Conservation (phyloP, 2,888 invertebrate genomes). For the Tetrapedia diversipes region DNA sequence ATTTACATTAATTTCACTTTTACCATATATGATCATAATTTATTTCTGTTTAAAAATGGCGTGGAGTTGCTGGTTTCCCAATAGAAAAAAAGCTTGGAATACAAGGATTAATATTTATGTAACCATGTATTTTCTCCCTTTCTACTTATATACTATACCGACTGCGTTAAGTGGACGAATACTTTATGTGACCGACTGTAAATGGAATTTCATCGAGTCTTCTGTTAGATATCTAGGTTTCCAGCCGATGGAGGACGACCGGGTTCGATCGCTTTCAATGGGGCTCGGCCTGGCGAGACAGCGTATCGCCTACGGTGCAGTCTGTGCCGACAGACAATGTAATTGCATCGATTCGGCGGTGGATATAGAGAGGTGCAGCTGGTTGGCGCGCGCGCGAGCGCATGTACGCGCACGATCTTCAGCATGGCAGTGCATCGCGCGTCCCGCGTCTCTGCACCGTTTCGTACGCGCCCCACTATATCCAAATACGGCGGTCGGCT, state of each 20-base stretch:
- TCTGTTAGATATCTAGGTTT: too few species aligned
- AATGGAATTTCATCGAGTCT: too few species aligned
- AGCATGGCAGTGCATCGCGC: slow-evolving; percentile 16
- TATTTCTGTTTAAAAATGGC: too few species aligned
- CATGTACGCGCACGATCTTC: neutral
- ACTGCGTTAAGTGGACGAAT: too few species aligned
- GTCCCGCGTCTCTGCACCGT: slow-evolving; percentile 18
- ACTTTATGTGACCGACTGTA: too few species aligned
- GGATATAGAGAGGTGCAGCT: slow-evolving; percentile 17
- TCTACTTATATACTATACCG: too few species aligned
- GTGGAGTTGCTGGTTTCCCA: too few species aligned
- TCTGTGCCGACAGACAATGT: slow-evolving; percentile 31
- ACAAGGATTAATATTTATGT: too few species aligned
- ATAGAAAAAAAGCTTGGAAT: too few species aligned
- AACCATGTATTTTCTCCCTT: too few species aligned
- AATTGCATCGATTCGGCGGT: slow-evolving; percentile 38
- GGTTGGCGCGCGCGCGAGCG: neutral
- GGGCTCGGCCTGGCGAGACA: neutral
- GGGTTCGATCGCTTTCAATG: neutral
- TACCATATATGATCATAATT: too few species aligned
- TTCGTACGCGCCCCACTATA: slow-evolving; percentile 37
- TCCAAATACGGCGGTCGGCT: slow-evolving; percentile 62
- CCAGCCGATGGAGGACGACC: neutral
- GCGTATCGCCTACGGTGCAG: slow-evolving; percentile 16
- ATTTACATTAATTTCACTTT: too few species aligned